Base-by-base conservation (phyloP, 1,140 invertebrate genomes). In the Aphelenchoides fujianensis region DNA sequence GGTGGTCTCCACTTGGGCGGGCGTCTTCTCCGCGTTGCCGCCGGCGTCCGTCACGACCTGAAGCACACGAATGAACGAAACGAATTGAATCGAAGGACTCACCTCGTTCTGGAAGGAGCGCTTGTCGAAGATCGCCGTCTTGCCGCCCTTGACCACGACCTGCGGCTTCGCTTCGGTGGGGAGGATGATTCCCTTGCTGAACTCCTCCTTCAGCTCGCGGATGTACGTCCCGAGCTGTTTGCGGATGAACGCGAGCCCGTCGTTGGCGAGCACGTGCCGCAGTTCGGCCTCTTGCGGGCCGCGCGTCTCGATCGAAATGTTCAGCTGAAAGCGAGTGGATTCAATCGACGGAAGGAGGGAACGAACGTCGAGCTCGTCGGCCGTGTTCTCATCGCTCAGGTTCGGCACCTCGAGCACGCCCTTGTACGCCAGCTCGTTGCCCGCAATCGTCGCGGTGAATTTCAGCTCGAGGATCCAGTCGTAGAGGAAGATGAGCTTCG, bases 401-500 rank as follows among this genome's bases (percentile, higher is more conserved):
- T 99, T 99, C 1, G 94, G 95, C 84, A 98, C 94, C 74, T 87
- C 85, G 3, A 84, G 52, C 36, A 35, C 63, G 2, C 95, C 96
- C 81, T 91, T 91, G 68, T 88, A 84, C 69, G 86, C 85, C 2
- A 84, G 75, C 32, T 85, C 82, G 55, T 76, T 78, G 64, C 86
- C 86, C 61, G 88, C 85, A 32, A 88, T 79, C 16, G 53, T 73
- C 55, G 79, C 81, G 34, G 61, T 89, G 94, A 95, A 99, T 76
- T 93, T 92, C 63, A 96, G 86, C 71, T 91, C 89, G 52, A 99
- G 89, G 76, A 91, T 90, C 94, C 95, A 98, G 86, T 99, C 96
- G 86, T 96, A 99, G 84, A 99, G 97, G 85, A 98, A 97, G 85
- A 99, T 98, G 66, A 99, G 87, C 87, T 98, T 99, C 54, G 93